A percentile compares a stretch with the other conserved stretches of the same genome.
Conservation (phyloP, 2,888 invertebrate species). For the Brachyptera putata region DNA sequence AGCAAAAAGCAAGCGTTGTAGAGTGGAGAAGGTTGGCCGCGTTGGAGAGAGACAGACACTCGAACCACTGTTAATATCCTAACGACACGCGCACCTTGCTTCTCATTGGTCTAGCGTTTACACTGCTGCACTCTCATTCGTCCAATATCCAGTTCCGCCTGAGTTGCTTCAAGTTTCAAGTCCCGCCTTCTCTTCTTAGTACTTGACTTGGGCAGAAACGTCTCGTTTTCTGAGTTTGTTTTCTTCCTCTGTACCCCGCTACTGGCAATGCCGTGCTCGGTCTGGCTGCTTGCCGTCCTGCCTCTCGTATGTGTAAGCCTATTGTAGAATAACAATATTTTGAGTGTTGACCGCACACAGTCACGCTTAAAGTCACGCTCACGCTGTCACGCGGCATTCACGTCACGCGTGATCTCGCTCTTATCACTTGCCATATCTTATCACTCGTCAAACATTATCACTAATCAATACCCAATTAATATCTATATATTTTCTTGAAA, state of each 20-base stretch:
- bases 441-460: neutral
- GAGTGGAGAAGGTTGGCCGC: slow-evolving; percentile 19
- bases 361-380: neutral
- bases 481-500: neutral
- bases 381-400: neutral
- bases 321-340: too few species aligned
- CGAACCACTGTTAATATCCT: slow-evolving; percentile 25
- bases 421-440: slow-evolving; percentile 2
- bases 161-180: slow-evolving; percentile 28
- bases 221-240: slow-evolving; percentile 16
- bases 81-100: slow-evolving; percentile 27
- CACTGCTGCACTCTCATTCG: slow-evolving; percentile 25
- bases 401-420: neutral
- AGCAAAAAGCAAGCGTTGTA: slow-evolving; percentile 20
- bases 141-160: slow-evolving; percentile 30
- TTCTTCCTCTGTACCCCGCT: slow-evolving; percentile 1
- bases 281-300: too few species aligned
- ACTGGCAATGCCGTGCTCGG: too few species aligned
- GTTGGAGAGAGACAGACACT: slow-evolving; percentile 17
- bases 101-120: slow-evolving; percentile 28
- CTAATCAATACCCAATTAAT: neutral
- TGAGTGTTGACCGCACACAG: neutral
- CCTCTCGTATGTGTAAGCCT: too few species aligned
- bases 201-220: slow-evolving; percentile 13
- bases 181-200: slow-evolving; percentile 20